Conservation (phyloP, 2,797 vertebrate genomes). For the Periparus ater region DNA sequence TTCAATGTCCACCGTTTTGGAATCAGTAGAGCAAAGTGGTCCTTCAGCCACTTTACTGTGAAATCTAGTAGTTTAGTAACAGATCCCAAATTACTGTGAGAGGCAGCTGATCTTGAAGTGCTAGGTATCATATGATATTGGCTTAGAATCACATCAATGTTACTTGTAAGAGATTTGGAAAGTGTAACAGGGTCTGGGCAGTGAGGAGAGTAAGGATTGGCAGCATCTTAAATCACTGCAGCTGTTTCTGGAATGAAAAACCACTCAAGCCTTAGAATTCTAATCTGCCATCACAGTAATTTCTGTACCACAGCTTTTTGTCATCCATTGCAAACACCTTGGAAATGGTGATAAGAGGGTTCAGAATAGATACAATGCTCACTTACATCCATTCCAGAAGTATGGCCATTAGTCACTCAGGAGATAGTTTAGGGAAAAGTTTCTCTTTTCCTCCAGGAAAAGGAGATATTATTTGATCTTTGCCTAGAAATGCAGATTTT, state of each 20-base stretch:
- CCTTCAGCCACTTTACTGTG: not conserved
- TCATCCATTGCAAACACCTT: not conserved
- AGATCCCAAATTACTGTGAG: not conserved
- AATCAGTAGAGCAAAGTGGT: not conserved
- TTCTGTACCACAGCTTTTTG: not conserved
- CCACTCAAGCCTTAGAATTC: not conserved
- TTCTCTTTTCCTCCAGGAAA: not conserved
- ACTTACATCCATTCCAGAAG: not conserved
- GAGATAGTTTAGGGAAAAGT: not conserved
- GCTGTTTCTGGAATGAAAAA: not conserved
- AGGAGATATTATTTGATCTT: not conserved
- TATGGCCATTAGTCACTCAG: not conserved
- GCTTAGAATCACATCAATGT: not conserved
- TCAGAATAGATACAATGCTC: not conserved
- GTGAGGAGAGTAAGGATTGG: not conserved
- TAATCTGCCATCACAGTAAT: not conserved
- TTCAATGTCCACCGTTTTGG: not conserved
- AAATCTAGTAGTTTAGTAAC: not conserved
- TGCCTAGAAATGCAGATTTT: not conserved
- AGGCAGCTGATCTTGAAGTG: not conserved
- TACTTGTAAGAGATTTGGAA: not conserved
- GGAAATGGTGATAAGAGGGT: not conserved
- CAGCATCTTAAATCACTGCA: not conserved
- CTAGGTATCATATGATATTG: not conserved
- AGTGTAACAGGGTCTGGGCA: not conserved